A percentile compares a stretch with the other conserved stretches of the same genome.
Evolutionary conservation across 1,140 invertebrate species (phyloP).

Genomic region (Dolichoris vasculosae): DNA sequence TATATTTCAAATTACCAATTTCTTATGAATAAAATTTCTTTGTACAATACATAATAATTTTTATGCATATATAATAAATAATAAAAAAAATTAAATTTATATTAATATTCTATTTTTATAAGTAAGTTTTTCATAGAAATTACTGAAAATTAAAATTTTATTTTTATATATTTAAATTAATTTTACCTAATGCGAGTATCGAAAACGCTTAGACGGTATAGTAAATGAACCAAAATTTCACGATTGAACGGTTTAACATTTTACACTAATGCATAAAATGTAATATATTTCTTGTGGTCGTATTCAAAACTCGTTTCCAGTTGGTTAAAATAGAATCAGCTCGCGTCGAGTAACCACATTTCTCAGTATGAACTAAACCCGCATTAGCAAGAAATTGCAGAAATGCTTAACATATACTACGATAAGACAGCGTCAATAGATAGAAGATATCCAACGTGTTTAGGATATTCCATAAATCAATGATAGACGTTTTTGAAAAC

Average conservation of each 20-base stretch:
- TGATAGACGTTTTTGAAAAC: neutral
- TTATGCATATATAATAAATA: no score
- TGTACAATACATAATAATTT: no score
- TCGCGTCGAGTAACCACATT: neutral
- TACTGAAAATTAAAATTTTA: no score
- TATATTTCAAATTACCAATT: no score
- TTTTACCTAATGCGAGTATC: neutral
- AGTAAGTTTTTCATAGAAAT: no score
- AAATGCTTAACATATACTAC: neutral
- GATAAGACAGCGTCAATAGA: neutral
- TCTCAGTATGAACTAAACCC: neutral
- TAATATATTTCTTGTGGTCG: neutral
- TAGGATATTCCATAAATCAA: conserved; percentile 11
- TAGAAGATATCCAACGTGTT: neutral
- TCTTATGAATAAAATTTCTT: no score
- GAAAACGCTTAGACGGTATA: neutral
- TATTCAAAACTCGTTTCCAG: neutral
- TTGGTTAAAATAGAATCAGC: neutral
- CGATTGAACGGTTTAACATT: neutral
- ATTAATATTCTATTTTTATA: no score
- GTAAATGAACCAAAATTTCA: neutral
- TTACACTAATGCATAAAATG: neutral
- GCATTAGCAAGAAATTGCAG: neutral
- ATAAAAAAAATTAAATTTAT: no score
- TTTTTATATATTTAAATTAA: no score